A percentile compares a stretch with the other conserved stretches of the same genome.
These are phyloP conservation scores for Macrosteles quadrilineatus DNA, from an alignment of 1,140 invertebrate genomes.

Conservation along the genomic window DNA sequence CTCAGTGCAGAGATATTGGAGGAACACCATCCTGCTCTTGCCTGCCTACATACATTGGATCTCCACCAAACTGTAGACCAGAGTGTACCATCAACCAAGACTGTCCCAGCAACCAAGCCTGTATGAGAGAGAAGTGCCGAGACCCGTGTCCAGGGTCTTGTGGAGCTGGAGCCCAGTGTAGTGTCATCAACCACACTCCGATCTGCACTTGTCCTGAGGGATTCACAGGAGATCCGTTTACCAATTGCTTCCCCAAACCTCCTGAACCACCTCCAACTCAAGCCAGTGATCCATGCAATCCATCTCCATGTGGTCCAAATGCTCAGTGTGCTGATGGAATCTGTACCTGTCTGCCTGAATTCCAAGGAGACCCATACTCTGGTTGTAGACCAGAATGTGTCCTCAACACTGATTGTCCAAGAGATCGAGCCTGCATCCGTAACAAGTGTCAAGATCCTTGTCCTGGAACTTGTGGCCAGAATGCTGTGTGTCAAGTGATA, in stretches of 20 bases:
- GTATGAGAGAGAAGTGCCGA: conserved; percentile 67
- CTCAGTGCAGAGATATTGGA: conserved; percentile 63
- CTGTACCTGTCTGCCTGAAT: conserved; percentile 61
- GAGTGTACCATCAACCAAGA: conserved; percentile 72
- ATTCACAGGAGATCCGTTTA: conserved; percentile 70
- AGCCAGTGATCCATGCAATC: conserved; percentile 64
- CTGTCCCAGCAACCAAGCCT: conserved; percentile 65
- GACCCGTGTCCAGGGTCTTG: conserved; percentile 72
- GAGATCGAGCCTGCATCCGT: conserved; percentile 68
- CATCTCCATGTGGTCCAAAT: conserved; percentile 73
- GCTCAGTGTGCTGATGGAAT: conserved; percentile 62
- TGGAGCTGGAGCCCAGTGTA: conserved; percentile 63
- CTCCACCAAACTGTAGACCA: conserved; percentile 68
- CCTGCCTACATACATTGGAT: conserved; percentile 63
- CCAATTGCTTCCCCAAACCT: conserved; percentile 57
- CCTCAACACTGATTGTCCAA: conserved; percentile 63
- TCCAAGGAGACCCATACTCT: conserved; percentile 63
- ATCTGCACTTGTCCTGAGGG: conserved; percentile 67
- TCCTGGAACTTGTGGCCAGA: conserved; percentile 68
- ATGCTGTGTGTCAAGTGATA: conserved; percentile 66
- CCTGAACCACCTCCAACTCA: conserved; percentile 44
- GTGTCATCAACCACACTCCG: conserved; percentile 66
- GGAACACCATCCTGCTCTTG: conserved; percentile 67
- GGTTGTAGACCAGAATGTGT: conserved; percentile 65
- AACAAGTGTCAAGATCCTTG: conserved; percentile 78